Evolutionary conservation across 2,888 invertebrate species (phyloP), one percentile per base, ranked within the genome.

Genomic region (Lepidocyrtinus sp.): DNA sequence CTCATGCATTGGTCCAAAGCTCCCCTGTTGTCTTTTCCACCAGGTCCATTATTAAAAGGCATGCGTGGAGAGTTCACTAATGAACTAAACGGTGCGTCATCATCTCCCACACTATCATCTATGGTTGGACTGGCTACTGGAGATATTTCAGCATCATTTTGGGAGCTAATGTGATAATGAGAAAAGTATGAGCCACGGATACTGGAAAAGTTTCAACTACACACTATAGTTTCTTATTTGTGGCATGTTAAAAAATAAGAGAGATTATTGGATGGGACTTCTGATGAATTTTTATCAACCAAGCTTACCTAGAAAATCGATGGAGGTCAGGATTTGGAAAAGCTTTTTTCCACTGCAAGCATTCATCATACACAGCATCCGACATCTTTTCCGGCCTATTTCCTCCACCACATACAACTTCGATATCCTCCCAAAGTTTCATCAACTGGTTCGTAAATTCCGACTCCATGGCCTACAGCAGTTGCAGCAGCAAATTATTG

Each of bases 381-480:
- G 84, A 73, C 86, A 86, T 86, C 73, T 77, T 77, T 3, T 71
- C 67, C 1, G 86, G 84, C 59, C 74, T 80, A 9, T 22, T 36
- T 55, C 73, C 82, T 1, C 82, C 81, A 1, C 46, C 73, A 45
- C 84, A 84, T 17, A 86, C 84, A 21, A 27, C 22, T 64, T 86
- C 83, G 65, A 86, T 81, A n/a, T 82, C 83, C 12, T 86, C 82
- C 86, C 86, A 86, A 9, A 86, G 26, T 36, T 73, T 68, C 27
- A 70, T 77, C 27, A 86, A 68, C 55, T 84, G 81, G 26, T 80
- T 46, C 9, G 85, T 86, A 25, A 85, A 76, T 63, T 85, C 85
- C 2, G 84, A 78, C 68, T 86, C 86, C 36, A 86, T 83, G 2
- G 86, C 86, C 86, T 86, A 22, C n/a, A n/a, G n/a, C n/a, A n/a